Evolutionary conservation across 1,140 invertebrate species (phyloP), one percentile per base, ranked within the genome.

Genomic region (Pantala flavescens): DNA sequence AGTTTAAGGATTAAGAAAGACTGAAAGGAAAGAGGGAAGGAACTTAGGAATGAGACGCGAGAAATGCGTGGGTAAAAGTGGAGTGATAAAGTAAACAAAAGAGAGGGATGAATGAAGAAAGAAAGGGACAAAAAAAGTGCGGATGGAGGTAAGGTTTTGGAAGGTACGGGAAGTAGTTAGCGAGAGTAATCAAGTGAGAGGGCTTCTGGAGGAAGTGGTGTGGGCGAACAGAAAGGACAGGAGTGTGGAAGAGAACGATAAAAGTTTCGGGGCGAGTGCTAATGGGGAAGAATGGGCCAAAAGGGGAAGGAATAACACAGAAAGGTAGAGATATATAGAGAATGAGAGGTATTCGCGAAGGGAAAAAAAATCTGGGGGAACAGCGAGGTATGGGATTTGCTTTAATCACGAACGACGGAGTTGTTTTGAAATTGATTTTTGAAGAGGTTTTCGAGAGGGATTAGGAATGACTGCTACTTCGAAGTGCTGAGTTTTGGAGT

Each of bases 391-490:
- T 21, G 49, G 49, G n/a, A 19, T 63, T 63, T 63, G 49, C 49
- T 63, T 63, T 63, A 63, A 63, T 63, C 49, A 63, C 49, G 49
- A 63, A 63, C n/a, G 49, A 21, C 49, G 49, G 49, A 63, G 16
- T 63, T 63, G 49, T 63, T 63, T 63, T 63, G 49, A 63, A 21
- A 63, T 63, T 63, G 49, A 63, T 63, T 63, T 63, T 63, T 63
- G 49, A 21, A 63, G 49, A 63, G n/a, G 49, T 21, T 63, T 36
- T 63, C 3, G 12, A 63, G 49, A 7, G n/a, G 49, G 49, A 63
- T 63, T 63, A 63, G 49, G 49, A 63, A 63, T 63, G 49, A 21
- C 49, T 63, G 49, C 49, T 63, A 63, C 49, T 63, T 63, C 49
- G 49, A 21, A 63, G 49, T 63, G 49, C 49, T 21, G 49, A 63